Evolutionary conservation across 2,797 vertebrate species (phyloP).

Genomic region (Lithobates sylvaticus): DNA sequence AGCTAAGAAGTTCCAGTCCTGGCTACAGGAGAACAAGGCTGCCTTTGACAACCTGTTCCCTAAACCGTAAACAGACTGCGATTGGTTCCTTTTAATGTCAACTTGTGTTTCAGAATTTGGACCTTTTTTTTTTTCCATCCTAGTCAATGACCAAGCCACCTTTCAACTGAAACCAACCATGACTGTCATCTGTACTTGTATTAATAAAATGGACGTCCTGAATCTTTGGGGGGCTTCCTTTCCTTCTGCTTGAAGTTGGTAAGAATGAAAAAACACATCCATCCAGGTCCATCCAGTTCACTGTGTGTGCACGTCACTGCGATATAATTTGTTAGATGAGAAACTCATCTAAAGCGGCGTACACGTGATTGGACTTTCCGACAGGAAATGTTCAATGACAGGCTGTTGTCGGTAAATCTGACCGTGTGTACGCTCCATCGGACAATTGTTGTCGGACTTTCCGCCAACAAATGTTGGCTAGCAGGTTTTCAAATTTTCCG

Average conservation of each 20-base stretch:
- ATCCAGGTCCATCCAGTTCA: too few species aligned
- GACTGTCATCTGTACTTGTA: background rate
- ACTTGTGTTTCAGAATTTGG: background rate
- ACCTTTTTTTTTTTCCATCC: background rate
- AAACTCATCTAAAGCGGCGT: too few species aligned
- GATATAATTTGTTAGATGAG: too few species aligned
- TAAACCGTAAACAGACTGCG: background rate
- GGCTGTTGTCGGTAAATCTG: too few species aligned
- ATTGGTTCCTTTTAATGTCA: background rate
- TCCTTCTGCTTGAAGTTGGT: background rate
- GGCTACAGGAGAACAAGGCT: slow-evolving; percentile 66
- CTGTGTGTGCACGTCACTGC: too few species aligned
- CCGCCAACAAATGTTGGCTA: too few species aligned
- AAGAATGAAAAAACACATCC: too few species aligned
- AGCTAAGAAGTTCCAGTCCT: slow-evolving; percentile 68
- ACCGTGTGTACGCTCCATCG: too few species aligned
- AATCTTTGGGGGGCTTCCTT: background rate
- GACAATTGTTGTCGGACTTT: too few species aligned
- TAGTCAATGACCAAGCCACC: background rate
- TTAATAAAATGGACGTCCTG: background rate
- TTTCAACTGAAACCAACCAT: background rate
- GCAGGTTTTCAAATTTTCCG: too few species aligned
- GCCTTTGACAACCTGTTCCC: slow-evolving; percentile 57
- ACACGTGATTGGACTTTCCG: too few species aligned
- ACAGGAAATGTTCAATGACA: too few species aligned